Evolutionary conservation across 2,888 invertebrate genomes (phyloP).

Genomic region (Dynastes grantii): DNA sequence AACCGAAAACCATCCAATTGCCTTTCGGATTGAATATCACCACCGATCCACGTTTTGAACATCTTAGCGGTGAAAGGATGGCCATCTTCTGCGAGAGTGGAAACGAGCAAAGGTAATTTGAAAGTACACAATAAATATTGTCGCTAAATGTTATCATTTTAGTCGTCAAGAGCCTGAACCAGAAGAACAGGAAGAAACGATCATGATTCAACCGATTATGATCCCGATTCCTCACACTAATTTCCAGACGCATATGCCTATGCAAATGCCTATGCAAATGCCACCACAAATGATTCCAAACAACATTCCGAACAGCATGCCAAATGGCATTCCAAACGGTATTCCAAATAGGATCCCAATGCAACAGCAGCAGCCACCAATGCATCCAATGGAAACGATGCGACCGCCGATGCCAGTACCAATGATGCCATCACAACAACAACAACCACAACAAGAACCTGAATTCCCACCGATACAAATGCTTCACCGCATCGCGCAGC

Average conservation of each 20-base stretch:
- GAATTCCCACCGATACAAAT: slow-evolving; percentile 67
- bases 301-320: slow-evolving; percentile 62
- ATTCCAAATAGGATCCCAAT: slow-evolving; percentile 63
- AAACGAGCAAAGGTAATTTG: slow-evolving; percentile 74
- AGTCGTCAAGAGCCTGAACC: slow-evolving; percentile 47
- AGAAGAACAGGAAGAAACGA: slow-evolving; percentile 66
- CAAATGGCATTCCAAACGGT: slow-evolving; percentile 65
- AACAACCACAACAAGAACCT: slow-evolving; percentile 53
- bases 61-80: slow-evolving; percentile 88
- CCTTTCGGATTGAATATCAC: slow-evolving; percentile 80
- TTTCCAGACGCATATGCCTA: slow-evolving; percentile 68
- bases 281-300: slow-evolving; percentile 59
- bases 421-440: slow-evolving; percentile 61
- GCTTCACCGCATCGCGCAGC: slow-evolving; percentile 69
- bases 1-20: slow-evolving; percentile 77
- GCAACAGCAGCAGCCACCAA: slow-evolving; percentile 62
- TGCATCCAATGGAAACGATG: slow-evolving; percentile 73
- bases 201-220: slow-evolving; percentile 70
- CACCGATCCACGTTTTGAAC: slow-evolving; percentile 82
- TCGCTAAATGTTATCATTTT: slow-evolving; percentile 4
- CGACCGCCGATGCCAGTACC: slow-evolving; percentile 70
- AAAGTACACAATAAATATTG: not conserved
- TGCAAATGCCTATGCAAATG: slow-evolving; percentile 68
- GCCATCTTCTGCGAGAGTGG: slow-evolving; percentile 92
- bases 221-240: slow-evolving; percentile 67